Evolutionary conservation across 2,113 vertebrate genomes (phyloP), one percentile per base, ranked within the genome.

Genomic region (Parus major): DNA sequence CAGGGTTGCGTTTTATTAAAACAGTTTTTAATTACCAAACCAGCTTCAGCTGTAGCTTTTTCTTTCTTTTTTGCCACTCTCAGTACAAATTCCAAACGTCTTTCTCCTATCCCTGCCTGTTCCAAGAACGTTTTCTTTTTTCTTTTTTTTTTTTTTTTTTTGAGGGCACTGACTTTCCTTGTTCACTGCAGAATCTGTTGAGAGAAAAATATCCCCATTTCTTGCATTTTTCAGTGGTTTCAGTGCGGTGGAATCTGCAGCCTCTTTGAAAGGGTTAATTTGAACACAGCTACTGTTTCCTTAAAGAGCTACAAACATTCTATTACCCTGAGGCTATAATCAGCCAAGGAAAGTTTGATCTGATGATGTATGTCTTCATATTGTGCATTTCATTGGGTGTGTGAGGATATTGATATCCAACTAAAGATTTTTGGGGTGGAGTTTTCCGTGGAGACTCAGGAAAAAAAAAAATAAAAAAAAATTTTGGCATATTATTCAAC

Each of bases 331-430:
- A 93, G 93, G 94, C 94, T 96, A 88, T 90, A 96, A 95, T 95
- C 92, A 95, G 92, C 93, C 93, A 96, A 84, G 86, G 93, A 96
- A 95, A 96, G 96, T 97, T 97, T 96, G 96, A 96, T 96, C 88
- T 90, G 93, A 96, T 95, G 93, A 97, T 96, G 93, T 97, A 96
- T 96, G 93, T 97, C 95, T 96, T 96, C 95, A 94, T 96, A 95
- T 81, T 83, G 72, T 77, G 76, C 65, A 39, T 95, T 96, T 95
- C 94, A 95, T 96, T 96, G 95, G 93, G 86, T 33, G 64, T 64
- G 68, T 50, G 90, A 86, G 65, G 92, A 86, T 93, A 92, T 82
- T 96, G 93, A 92, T 96, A 94, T 84, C 88, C 82, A 42, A 61
- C 93, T 25, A 68, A 95, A 96, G 85, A 92, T 90, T 96, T 39